Conservation (phyloP, 2,888 invertebrate species). For the Drosophila sordidula region DNA sequence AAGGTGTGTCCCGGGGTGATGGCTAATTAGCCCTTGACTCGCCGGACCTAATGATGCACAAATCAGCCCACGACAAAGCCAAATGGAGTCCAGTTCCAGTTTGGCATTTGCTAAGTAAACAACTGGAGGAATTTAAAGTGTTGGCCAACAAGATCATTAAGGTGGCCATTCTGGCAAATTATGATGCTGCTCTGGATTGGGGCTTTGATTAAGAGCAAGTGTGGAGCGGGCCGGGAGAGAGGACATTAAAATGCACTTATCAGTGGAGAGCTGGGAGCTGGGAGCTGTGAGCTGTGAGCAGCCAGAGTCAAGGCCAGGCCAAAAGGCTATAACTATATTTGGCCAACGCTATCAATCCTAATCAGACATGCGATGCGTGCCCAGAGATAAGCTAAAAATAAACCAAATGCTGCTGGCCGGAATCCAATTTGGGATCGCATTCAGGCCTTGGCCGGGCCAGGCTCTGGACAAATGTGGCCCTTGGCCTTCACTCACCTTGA, state of each 20-base stretch:
- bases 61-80: slow-evolving; percentile 41
- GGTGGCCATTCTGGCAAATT: slow-evolving; percentile 41
- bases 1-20: slow-evolving; percentile 27
- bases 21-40: slow-evolving; percentile 48
- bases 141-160: slow-evolving; percentile 71
- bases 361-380: slow-evolving; percentile 56
- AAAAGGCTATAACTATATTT: slow-evolving; percentile 39
- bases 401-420: slow-evolving; percentile 51
- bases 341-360: slow-evolving; percentile 66
- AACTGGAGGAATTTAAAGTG: slow-evolving; percentile 55
- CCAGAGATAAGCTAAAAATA: slow-evolving; percentile 67
- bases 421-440: slow-evolving; percentile 20
- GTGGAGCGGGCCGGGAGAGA: not conserved
- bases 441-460: slow-evolving; percentile 45
- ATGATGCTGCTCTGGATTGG: slow-evolving; percentile 50
- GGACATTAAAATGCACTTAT: slow-evolving; percentile 80
- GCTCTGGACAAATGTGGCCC: slow-evolving; percentile 80
- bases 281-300: slow-evolving; percentile 27
- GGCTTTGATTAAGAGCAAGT: slow-evolving; percentile 63
- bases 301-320: slow-evolving; percentile 43
- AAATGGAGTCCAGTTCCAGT: slow-evolving; percentile 15
- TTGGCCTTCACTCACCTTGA: slow-evolving; percentile 85
- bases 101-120: slow-evolving; percentile 39
- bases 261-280: slow-evolving; percentile 15
- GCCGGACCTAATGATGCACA: slow-evolving; percentile 51